Percentiles rank a stretch among this genome's conserved stretches.
These are phyloP conservation scores for Diceros bicornis DNA, from an alignment of 2,797 vertebrate species.

Conservation along the genomic window DNA sequence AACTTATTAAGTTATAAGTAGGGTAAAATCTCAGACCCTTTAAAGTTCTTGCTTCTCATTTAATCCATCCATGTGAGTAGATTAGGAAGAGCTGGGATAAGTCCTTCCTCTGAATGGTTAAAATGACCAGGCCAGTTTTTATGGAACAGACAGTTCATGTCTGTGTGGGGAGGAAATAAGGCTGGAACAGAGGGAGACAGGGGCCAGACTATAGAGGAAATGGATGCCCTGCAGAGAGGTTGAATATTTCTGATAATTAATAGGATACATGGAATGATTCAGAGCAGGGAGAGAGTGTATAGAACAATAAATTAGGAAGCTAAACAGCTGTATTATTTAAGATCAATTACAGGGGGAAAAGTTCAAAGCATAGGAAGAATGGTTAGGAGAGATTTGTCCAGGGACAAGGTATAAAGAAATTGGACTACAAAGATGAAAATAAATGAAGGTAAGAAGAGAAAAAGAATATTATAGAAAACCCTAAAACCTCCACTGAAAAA, in stretches of 20 bases:
- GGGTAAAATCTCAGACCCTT: neutral
- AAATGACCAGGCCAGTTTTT: neutral
- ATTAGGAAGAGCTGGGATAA: neutral
- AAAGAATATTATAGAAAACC: neutral
- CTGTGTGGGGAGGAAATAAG: neutral
- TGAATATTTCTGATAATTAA: neutral
- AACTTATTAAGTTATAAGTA: neutral
- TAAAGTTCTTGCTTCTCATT: neutral
- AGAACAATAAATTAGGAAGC: neutral
- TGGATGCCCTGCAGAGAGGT: neutral
- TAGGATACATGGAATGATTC: neutral
- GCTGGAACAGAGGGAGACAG: neutral
- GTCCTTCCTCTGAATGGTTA: neutral
- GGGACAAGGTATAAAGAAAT: neutral
- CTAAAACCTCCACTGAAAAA: too few relatives aligned
- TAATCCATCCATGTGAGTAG: neutral
- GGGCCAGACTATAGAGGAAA: neutral
- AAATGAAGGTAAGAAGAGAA: neutral
- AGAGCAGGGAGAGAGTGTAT: neutral
- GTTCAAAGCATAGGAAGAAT: neutral
- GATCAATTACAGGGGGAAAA: neutral
- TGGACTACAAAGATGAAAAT: neutral
- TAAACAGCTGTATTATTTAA: neutral
- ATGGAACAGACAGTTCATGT: neutral
- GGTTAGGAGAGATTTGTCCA: neutral